Evolutionary conservation across 1,140 invertebrate genomes (phyloP).

Genomic region (Eupristina koningsbergeri): DNA sequence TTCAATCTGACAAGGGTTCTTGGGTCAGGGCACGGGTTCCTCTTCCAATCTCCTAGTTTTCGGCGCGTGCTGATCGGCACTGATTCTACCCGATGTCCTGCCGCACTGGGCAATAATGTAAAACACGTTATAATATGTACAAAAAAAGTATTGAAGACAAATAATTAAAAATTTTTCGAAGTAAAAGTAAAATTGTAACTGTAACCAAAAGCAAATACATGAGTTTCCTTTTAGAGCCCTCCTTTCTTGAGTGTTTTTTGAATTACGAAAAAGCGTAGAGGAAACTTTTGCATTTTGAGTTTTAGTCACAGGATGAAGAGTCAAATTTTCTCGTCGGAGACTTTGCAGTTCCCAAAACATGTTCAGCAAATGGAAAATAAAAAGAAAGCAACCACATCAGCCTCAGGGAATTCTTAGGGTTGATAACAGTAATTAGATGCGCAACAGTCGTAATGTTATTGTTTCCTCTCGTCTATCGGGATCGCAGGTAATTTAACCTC

Average conservation of each 20-base stretch:
- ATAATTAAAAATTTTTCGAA: too few species aligned
- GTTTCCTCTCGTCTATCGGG: neutral
- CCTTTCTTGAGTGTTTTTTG: neutral
- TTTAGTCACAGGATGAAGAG: neutral
- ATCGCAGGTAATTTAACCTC: conserved; percentile 29
- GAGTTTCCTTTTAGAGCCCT: neutral
- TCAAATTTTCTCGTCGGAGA: conserved; percentile 6
- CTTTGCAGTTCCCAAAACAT: neutral
- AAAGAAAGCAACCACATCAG: neutral
- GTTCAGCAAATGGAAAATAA: neutral
- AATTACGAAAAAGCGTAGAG: neutral
- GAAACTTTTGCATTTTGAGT: neutral
- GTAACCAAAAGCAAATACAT: too few species aligned
- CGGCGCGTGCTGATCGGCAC: too few species aligned
- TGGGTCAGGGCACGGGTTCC: too few species aligned
- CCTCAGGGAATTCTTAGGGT: conserved; percentile 39
- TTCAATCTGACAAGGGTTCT: too few species aligned
- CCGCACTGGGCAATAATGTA: neutral
- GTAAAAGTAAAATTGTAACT: too few species aligned
- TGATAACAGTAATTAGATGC: conserved; percentile 10
- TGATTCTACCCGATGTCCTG: too few species aligned
- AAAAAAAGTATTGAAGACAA: too few species aligned
- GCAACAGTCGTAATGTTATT: conserved; percentile 12
- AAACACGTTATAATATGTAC: neutral
- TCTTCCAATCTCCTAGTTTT: too few species aligned